Evolutionary conservation across 2,113 vertebrate genomes (phyloP).

Genomic region (Morone saxatilis): DNA sequence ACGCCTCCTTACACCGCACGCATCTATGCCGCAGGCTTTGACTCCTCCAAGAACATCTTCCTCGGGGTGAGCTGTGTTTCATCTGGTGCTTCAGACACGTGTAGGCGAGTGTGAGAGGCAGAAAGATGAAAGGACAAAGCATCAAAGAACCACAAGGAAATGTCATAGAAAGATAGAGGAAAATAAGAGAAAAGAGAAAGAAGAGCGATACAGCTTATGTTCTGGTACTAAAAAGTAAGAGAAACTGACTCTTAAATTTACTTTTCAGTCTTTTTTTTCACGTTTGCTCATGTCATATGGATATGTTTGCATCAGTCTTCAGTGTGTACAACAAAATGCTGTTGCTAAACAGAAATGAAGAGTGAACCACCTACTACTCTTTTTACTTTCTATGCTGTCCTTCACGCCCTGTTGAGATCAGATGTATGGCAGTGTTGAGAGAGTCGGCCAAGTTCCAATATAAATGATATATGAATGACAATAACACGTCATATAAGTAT

Average conservation of each 20-base stretch:
- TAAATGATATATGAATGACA: not conserved
- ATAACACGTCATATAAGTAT: too few species aligned
- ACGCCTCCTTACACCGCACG: slow-evolving; percentile 95
- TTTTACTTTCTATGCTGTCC: not conserved
- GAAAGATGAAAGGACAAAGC: slow-evolving; percentile 3
- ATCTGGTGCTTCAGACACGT: not conserved
- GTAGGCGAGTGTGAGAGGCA: not conserved
- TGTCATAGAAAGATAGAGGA: not conserved
- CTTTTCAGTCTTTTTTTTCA: not conserved
- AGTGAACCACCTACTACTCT: not conserved
- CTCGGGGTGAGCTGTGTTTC: slow-evolving; percentile 89
- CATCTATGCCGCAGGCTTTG: slow-evolving; percentile 98
- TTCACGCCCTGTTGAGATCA: not conserved
- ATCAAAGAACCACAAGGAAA: not conserved
- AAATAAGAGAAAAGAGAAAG: not conserved
- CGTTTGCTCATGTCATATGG: not conserved
- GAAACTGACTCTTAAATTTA: not conserved
- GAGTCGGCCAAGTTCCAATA: not conserved
- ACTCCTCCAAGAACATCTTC: slow-evolving; percentile 99
- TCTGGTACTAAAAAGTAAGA: not conserved
- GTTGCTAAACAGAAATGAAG: not conserved
- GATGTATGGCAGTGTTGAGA: not conserved
- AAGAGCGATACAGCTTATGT: not conserved
- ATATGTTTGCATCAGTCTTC: not conserved
- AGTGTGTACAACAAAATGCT: not conserved